These are phyloP conservation scores for Corella eumyota DNA, from an alignment of 23 tunicate species.

Conservation along the genomic window DNA sequence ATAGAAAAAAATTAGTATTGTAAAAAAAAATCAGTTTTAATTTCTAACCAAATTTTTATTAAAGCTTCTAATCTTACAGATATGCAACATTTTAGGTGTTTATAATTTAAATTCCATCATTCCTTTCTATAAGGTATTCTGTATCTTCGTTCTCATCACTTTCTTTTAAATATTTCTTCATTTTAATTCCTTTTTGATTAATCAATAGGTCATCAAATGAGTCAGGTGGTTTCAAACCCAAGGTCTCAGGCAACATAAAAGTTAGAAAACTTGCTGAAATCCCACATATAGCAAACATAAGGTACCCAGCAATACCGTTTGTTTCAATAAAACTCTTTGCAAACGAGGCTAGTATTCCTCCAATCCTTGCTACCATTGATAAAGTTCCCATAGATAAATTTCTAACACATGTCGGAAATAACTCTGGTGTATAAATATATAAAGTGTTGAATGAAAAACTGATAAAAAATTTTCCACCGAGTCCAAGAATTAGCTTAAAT, in stretches of 20 bases:
- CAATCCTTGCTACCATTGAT: constrained; percentile 82
- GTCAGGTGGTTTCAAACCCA: constrained; percentile 47
- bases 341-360: constrained; percentile 77
- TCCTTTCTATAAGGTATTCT: no score
- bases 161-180: no score
- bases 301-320: constrained; percentile 10
- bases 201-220: constrained; percentile 32
- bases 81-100: no score
- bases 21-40: no score
- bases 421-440: constrained; percentile 81
- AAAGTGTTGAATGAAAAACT: constrained; percentile 54
- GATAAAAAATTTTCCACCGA: constrained; percentile 56
- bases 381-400: constrained; percentile 76
- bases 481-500: constrained; percentile 31
- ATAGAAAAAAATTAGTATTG: no score
- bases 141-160: no score
- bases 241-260: constrained; percentile 33
- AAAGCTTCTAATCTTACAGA: no score
- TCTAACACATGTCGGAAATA: constrained; percentile 80
- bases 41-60: no score
- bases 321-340: constrained; percentile 12
- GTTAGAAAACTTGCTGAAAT: constrained; percentile 24
- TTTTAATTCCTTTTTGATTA: no score
- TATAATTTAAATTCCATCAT: no score
- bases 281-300: constrained; percentile 13